Conservation (phyloP, 2,888 invertebrate species). For the Zaprionus bogoriensis region DNA sequence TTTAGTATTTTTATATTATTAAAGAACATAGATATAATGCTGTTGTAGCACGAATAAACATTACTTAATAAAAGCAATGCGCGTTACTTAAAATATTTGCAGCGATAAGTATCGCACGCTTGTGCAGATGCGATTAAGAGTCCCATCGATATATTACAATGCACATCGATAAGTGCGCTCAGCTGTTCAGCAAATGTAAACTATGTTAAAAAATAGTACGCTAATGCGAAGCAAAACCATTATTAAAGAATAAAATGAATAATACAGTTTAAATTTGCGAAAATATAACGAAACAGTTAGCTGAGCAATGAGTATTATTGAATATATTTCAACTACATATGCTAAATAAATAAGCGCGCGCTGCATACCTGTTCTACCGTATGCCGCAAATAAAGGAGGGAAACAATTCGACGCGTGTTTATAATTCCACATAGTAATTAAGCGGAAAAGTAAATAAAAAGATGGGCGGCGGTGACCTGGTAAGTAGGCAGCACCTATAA, state of each 20-base stretch:
- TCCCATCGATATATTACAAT: too few species aligned
- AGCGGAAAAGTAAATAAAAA: neutral
- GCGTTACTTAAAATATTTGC: too few species aligned
- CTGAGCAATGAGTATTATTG: too few species aligned
- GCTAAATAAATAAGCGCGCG: neutral
- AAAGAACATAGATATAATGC: too few species aligned
- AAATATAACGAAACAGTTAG: too few species aligned
- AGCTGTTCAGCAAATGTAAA: neutral
- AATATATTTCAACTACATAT: neutral
- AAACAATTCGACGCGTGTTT: slow-evolving; percentile 23
- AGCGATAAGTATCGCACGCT: too few species aligned
- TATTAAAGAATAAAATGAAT: too few species aligned
- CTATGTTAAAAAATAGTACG: neutral
- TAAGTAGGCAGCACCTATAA: slow-evolving; percentile 45
- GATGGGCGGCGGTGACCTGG: slow-evolving; percentile 82
- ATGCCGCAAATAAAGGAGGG: slow-evolving; percentile 18
- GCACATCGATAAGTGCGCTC: neutral
- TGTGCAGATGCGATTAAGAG: neutral
- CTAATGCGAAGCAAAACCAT: too few species aligned
- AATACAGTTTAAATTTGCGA: too few species aligned
- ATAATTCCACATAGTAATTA: slow-evolving; percentile 1
- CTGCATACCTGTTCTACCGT: slow-evolving; percentile 10
- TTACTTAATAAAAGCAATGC: too few species aligned
- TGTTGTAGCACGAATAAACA: too few species aligned
- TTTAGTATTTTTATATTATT: too few species aligned